Evolutionary conservation across 2,888 invertebrate species (phyloP), one percentile per base, ranked within the genome.

Genomic region (Rotaria socialis): DNA sequence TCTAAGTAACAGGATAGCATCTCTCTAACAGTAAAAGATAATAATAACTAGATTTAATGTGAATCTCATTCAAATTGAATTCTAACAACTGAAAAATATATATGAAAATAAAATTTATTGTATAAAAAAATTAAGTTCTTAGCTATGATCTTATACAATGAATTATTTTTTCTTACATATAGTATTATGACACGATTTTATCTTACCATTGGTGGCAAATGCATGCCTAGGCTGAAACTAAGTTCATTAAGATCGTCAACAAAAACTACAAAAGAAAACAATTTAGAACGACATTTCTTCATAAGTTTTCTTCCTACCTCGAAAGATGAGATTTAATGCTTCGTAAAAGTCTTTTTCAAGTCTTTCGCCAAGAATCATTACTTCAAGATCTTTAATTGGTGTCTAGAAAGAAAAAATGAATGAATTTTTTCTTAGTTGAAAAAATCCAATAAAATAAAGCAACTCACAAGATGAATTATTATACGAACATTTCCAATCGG

Each of bases 321-420:
- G 80, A 47, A 80, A 80, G 14, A 80, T n/a, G 2, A 80, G 47
- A 80, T 80, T 47, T 47, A 80, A 47, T 47, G 80, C 80, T 47
- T n/a, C 8, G n/a, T 80, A 80, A 80, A 80, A 80, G 35, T 60
- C 52, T 55, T 60, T 85, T 8, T 52, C 55, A 24, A 84, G 41
- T 52, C 75, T 80, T 24, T 85, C 60, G 24, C 80, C 75, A 11
- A 86, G 14, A 35, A 86, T 80, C 80, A 86, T 85, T 10, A 86
- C 43, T 85, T 86, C 86, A 14, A 85, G 50, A 55, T 86, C 86
- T 85, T 86, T 86, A 35, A 86, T 27, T 14, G 86, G 86, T 47
- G 84, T 85, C 86, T 86, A 85, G 22, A 74, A n/a, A 85, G 47
- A 35, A 60, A 50, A 47, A 85, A 27, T 35, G 35, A 67, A 67